Conservation (phyloP, 2,888 invertebrate genomes). For the Watsonalla cultraria region DNA sequence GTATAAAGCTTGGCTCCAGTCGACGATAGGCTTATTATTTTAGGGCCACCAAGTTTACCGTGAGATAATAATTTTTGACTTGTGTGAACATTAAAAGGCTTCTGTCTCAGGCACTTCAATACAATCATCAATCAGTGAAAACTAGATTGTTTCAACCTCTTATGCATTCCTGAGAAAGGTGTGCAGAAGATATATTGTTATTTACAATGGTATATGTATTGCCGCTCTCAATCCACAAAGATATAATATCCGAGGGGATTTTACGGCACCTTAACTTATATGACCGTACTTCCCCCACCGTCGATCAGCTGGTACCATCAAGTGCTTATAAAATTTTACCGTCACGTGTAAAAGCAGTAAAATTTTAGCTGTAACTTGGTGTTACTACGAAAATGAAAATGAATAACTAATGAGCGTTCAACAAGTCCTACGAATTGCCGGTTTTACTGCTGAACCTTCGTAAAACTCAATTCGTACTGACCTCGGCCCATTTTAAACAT, state of each 20-base stretch:
- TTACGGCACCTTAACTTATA: conserved; percentile 10
- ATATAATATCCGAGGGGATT: neutral
- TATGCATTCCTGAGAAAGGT: no score
- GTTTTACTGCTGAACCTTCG: conserved; percentile 48
- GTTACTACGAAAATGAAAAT: conserved; percentile 60
- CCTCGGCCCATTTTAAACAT: conserved; percentile 19
- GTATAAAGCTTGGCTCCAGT: no score
- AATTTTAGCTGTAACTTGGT: conserved; percentile 37
- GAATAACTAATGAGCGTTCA: conserved; percentile 65
- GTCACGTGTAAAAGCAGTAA: conserved; percentile 31
- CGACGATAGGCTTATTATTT: no score
- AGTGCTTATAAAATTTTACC: conserved; percentile 21
- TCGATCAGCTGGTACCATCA: conserved; percentile 20
- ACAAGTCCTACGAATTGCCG: conserved; percentile 52
- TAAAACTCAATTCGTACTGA: conserved; percentile 40
- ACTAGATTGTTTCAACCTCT: no score
- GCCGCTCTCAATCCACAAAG: neutral
- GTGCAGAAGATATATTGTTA: no score
- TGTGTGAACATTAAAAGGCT: no score
- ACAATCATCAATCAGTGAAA: no score
- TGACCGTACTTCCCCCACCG: conserved; percentile 1
- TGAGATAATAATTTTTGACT: no score
- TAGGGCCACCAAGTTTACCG: no score
- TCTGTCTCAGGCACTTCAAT: no score
- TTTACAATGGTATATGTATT: no score